Conservation (phyloP, 2,797 vertebrate genomes). For the Pachyuromys duprasi region DNA sequence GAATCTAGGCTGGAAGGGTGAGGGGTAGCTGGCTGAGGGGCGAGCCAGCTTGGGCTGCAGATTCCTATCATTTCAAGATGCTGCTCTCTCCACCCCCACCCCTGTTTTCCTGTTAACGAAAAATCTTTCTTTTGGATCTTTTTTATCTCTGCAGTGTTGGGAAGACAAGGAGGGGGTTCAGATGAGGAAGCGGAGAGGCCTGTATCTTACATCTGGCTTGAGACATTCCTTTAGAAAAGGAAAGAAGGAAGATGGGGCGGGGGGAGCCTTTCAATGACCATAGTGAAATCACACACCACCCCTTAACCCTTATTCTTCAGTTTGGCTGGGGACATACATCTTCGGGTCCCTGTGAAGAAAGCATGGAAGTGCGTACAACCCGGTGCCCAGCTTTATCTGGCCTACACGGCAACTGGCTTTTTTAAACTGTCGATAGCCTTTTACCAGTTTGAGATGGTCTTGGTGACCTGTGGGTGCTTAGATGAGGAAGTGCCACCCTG, state of each 20-base stretch:
- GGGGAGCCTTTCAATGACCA: slow-evolving; percentile 40
- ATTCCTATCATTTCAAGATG: slow-evolving; percentile 85
- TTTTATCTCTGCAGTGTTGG: slow-evolving; percentile 78
- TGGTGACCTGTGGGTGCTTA: background rate
- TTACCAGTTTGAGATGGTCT: background rate
- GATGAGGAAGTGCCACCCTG: slow-evolving; percentile 11
- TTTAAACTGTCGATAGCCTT: background rate
- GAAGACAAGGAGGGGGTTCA: slow-evolving; percentile 69
- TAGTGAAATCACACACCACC: background rate
- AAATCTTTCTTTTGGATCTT: slow-evolving; percentile 81
- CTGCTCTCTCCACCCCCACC: slow-evolving; percentile 27
- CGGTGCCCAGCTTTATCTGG: background rate
- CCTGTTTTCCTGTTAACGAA: slow-evolving; percentile 77
- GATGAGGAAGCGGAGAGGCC: slow-evolving; percentile 71
- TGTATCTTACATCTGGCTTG: slow-evolving; percentile 82
- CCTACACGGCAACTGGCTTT: background rate
- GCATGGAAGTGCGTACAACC: background rate
- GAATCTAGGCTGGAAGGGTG: slow-evolving; percentile 72
- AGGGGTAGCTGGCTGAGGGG: slow-evolving; percentile 75
- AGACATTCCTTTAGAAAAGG: slow-evolving; percentile 79
- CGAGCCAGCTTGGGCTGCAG: slow-evolving; percentile 68
- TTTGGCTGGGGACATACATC: background rate
- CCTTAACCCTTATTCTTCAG: background rate
- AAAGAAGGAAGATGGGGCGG: slow-evolving; percentile 25
- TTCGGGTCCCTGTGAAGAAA: background rate